phyloP scores from a whole-genome alignment of 2,113 vertebrate species.

The Nicator chloris region DNA sequence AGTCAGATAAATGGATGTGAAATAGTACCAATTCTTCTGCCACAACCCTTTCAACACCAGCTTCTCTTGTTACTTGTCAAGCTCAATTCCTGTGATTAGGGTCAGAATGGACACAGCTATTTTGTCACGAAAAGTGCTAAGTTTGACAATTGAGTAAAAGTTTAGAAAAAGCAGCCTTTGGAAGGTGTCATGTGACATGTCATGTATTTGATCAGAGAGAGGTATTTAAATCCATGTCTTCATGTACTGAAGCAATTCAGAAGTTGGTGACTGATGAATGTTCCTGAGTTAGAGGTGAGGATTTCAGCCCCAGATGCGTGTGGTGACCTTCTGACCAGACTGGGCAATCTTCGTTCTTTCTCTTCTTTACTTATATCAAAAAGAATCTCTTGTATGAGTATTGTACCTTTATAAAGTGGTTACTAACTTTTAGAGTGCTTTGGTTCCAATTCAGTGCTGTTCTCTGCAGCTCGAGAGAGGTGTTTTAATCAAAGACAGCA shows the following conservation, averaged over 20 bases:
- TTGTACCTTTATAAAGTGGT: not conserved
- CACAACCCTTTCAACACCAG: not conserved
- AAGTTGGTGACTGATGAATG: not conserved
- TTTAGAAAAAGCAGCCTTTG: not conserved
- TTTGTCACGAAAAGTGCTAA: not conserved
- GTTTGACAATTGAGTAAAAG: not conserved
- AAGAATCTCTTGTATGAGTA: not conserved
- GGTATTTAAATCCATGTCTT: not conserved
- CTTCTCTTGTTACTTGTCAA: not conserved
- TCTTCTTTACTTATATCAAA: not conserved
- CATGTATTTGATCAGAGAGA: not conserved
- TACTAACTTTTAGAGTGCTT: not conserved
- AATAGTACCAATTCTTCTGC: not conserved
- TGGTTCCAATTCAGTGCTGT: not conserved
- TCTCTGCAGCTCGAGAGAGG: not conserved
- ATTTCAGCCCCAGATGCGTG: not conserved
- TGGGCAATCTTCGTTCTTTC: not conserved
- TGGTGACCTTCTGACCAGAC: not conserved
- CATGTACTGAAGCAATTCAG: not conserved
- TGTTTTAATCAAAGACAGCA: not conserved
- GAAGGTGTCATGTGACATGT: not conserved
- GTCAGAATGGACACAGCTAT: not conserved
- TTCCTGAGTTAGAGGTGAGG: not conserved
- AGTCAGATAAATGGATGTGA: not conserved
- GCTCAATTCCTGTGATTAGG: not conserved